Evolutionary conservation across 2,888 invertebrate genomes (phyloP).

Genomic region (Tenodera sinensis): DNA sequence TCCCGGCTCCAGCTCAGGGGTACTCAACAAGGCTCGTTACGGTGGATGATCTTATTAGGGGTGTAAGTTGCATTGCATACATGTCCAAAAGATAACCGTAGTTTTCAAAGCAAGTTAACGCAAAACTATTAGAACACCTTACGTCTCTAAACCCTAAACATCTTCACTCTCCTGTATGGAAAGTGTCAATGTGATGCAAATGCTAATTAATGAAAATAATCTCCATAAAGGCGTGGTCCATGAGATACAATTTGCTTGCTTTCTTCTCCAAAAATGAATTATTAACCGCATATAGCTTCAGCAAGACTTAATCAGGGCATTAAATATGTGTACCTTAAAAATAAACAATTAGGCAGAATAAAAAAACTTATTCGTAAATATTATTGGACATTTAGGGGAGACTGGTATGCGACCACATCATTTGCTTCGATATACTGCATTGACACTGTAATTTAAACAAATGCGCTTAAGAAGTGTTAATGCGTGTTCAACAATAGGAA

Average conservation of each 20-base stretch:
- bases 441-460: too few species aligned
- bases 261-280: too few species aligned
- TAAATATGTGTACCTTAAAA: too few species aligned
- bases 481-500: too few species aligned
- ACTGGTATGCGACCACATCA: too few species aligned
- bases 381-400: too few species aligned
- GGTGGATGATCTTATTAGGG: neutral
- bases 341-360: too few species aligned
- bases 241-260: neutral
- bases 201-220: neutral
- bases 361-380: too few species aligned
- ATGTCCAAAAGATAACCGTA: neutral
- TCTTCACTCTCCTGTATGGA: neutral
- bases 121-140: neutral
- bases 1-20: constrained; percentile 13
- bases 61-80: neutral
- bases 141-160: neutral
- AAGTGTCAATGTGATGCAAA: neutral
- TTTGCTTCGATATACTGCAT: too few species aligned
- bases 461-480: too few species aligned
- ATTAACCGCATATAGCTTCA: too few species aligned
- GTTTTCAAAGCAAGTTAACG: neutral
- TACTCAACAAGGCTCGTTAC: neutral
- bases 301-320: too few species aligned
- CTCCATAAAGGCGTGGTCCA: neutral